These are phyloP conservation scores for Alsophila aescularia DNA, from an alignment of 2,888 invertebrate genomes.

Conservation along the genomic window DNA sequence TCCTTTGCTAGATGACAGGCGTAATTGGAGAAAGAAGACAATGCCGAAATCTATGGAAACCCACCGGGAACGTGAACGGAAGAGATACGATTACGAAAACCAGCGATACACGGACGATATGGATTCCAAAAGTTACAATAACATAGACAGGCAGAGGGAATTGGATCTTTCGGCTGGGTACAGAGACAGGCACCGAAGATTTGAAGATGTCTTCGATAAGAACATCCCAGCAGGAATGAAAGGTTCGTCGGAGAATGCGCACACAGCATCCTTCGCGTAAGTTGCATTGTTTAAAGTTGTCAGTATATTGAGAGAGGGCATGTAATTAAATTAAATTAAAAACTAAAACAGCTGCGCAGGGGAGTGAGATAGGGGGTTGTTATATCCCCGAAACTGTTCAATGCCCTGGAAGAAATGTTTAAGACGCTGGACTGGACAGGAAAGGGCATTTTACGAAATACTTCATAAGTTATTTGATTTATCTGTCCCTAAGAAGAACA, in stretches of 20 bases:
- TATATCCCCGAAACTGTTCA: no score
- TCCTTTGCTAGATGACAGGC: constrained; percentile 62
- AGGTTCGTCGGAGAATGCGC: constrained; percentile 55
- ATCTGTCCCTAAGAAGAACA: no score
- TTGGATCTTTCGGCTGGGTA: constrained; percentile 40
- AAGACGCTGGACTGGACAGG: no score
- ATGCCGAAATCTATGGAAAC: constrained; percentile 60
- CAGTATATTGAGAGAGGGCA: neutral
- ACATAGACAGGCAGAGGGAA: constrained; percentile 53
- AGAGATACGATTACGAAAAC: constrained; percentile 59
- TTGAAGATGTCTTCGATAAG: constrained; percentile 57
- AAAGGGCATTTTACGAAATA: no score
- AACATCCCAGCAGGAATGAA: constrained; percentile 45
- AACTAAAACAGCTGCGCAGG: no score
- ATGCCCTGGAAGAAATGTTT: no score
- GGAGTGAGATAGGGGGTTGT: no score
- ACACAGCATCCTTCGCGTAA: constrained; percentile 45
- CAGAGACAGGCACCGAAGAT: constrained; percentile 54
- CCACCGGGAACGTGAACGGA: constrained; percentile 61
- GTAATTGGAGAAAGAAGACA: constrained; percentile 72
- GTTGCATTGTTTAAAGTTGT: constrained; percentile 32
- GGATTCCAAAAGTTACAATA: constrained; percentile 53
- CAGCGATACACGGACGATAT: constrained; percentile 60
- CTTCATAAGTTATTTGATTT: no score
- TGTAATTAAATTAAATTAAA: no score